phyloP scores from a whole-genome alignment of 1,140 invertebrate genomes.

The Brevipalpus yothersi region DNA sequence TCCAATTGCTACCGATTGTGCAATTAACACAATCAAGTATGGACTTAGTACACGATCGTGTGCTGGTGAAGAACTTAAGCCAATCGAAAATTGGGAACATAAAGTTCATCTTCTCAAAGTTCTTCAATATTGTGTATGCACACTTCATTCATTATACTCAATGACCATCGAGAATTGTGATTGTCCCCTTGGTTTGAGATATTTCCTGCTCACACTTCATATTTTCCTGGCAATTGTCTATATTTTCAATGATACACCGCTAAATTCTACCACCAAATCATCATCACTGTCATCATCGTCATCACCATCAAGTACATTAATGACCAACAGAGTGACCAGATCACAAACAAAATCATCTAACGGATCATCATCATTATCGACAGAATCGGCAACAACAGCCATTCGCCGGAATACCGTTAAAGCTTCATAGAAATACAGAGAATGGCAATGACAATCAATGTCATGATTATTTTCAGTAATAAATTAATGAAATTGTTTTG shows the following conservation, averaged over 20 bases:
- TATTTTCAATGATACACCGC: not conserved
- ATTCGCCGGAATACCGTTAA: too few relatives aligned
- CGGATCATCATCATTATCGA: not conserved
- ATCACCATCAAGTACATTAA: not conserved
- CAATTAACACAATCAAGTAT: not conserved
- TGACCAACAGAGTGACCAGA: too few relatives aligned
- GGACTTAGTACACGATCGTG: not conserved
- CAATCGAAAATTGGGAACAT: not conserved
- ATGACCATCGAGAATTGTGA: not conserved
- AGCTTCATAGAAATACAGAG: too few relatives aligned
- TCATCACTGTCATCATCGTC: not conserved
- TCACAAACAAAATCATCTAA: not conserved
- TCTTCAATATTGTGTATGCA: not conserved
- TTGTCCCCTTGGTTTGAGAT: not conserved
- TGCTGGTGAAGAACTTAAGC: not conserved
- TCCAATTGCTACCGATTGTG: not conserved
- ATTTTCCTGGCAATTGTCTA: not conserved
- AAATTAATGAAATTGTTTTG: not conserved
- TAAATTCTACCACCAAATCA: not conserved
- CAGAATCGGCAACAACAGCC: too few relatives aligned
- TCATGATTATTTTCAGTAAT: too few relatives aligned
- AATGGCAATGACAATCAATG: too few relatives aligned
- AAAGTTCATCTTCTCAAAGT: not conserved
- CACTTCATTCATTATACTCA: not conserved
- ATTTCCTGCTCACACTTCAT: not conserved